Conservation (phyloP, 53 echinoderm and acorn worm genomes). For the Antedon mediterranea region DNA sequence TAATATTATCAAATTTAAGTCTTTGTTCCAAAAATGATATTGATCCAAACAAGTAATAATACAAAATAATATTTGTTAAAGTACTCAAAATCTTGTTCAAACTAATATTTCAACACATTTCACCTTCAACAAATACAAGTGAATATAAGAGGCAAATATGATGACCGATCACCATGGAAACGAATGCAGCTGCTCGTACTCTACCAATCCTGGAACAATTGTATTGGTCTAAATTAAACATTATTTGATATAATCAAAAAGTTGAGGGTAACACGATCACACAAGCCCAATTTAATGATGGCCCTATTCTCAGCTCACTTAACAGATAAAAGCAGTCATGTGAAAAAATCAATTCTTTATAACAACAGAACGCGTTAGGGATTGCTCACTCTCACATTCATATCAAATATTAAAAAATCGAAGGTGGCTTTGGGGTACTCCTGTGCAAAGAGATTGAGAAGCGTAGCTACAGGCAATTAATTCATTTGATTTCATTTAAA, state of each 20-base stretch:
- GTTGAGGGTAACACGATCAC: background rate
- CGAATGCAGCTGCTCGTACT: background rate
- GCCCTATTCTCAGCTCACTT: background rate
- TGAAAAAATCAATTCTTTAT: background rate
- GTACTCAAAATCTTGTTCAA: background rate
- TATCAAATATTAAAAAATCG: background rate
- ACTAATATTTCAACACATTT: background rate
- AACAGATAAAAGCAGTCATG: background rate
- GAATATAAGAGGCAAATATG: background rate
- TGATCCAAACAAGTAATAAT: background rate
- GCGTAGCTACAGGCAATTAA: background rate
- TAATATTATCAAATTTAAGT: too few relatives aligned
- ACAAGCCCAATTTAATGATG: background rate
- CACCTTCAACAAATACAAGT: background rate
- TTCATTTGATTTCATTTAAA: background rate
- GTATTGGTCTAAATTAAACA: background rate
- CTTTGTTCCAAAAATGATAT: too few relatives aligned
- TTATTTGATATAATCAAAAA: background rate
- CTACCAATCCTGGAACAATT: background rate
- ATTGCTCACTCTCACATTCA: background rate
- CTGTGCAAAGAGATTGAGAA: background rate
- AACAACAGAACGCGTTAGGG: background rate
- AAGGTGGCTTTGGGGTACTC: background rate
- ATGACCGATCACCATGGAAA: background rate
- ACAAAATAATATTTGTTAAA: background rate